Base-by-base conservation (phyloP, 2,888 invertebrate genomes). In the Nezara viridula region DNA sequence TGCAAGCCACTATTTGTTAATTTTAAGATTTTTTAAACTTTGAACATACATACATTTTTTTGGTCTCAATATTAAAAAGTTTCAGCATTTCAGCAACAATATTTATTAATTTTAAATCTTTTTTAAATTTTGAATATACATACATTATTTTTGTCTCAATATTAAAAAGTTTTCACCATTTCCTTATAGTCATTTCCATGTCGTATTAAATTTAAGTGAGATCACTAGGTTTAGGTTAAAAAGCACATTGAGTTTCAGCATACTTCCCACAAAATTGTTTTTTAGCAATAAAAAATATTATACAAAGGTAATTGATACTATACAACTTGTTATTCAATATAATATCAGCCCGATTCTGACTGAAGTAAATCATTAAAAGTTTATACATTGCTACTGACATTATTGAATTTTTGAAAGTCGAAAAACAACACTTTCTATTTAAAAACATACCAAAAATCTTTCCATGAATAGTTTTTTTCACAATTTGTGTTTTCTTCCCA, bases 401-500 rank as follows among this genome's bases (percentile, higher is more conserved):
- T 55, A n/a, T 2, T n/a, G 3, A n/a, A 12, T 55, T 55, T 10
- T n/a, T 55, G 7, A 10, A 0, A 10, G 10, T 27, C 4, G 44
- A 44, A 44, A n/a, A 44, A 44, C 44, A 44, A 44, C 10, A 10
- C 44, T 44, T 10, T 10, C 44, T 44, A 60, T 14, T 73, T 10
- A 37, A 73, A 73, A 5, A 73, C 10, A 16, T 0, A 27, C 21
- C 32, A 73, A 37, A 19, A 37, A 19, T 73, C 9, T 16, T 32
- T 73, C 6, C n/a, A 10, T 0, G n/a, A 16, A 9, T n/a, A 55
- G 60, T 5, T 60, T 16, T 60, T 73, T 21, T 37, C 9, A 27
- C 12, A 55, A 32, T 32, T 19, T 32, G 5, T 32, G 16, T 32
- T 73, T 19, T 88, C 16, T 49, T 77, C 37, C 90, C 92, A 96